phyloP scores from a whole-genome alignment of 2,113 vertebrate species.

The Pogonocichla stellata region DNA sequence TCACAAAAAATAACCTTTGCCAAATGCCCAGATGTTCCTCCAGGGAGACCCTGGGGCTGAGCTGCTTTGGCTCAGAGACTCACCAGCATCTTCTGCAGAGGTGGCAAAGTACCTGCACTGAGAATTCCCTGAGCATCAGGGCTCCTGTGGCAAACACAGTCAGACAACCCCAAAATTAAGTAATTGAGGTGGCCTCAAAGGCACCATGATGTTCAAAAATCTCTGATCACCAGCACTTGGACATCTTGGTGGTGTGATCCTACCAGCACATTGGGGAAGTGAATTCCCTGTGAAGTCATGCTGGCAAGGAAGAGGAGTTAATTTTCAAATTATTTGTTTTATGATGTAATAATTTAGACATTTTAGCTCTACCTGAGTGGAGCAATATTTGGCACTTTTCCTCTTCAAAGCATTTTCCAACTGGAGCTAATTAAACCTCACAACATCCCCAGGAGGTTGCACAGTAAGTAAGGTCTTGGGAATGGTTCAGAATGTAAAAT shows the following conservation, averaged over 20 bases:
- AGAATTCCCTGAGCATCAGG: not conserved
- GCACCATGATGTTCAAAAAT: not conserved
- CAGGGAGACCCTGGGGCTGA: not conserved
- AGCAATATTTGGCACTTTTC: not conserved
- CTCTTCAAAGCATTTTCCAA: constrained; percentile 28
- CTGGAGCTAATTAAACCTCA: constrained; percentile 48
- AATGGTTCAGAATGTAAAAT: constrained; percentile 46
- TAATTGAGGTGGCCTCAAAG: not conserved
- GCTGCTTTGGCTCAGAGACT: not conserved
- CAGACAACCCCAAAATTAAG: not conserved
- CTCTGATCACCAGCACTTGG: not conserved
- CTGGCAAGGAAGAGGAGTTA: constrained; percentile 22
- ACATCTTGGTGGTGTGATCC: not conserved
- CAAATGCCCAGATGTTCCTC: not conserved
- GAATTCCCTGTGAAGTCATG: not conserved
- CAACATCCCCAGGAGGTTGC: constrained; percentile 11
- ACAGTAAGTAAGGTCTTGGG: constrained; percentile 37
- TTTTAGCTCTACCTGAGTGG: not conserved
- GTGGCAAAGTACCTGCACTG: not conserved
- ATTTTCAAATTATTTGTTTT: constrained; percentile 24
- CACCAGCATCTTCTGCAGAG: too few species aligned
- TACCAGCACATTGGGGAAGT: not conserved
- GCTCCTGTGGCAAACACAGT: not conserved
- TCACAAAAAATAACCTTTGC: not conserved
- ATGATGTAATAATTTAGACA: constrained; percentile 15